Evolutionary conservation across 2,797 vertebrate species (phyloP), one percentile per base, ranked within the genome.

Genomic region (Tinamus major): DNA sequence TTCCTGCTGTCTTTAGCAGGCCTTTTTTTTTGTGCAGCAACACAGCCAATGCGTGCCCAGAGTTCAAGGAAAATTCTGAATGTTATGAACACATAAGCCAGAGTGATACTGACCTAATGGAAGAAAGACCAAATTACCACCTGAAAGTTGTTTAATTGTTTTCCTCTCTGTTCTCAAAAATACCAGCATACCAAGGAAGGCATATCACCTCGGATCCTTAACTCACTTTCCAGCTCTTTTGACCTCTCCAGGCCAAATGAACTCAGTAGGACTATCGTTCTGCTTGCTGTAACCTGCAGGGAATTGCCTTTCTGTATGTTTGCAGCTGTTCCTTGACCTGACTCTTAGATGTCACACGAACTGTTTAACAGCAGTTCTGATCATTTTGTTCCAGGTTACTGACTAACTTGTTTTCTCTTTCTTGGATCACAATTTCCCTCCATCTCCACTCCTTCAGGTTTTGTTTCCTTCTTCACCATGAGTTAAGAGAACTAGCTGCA

Each of bases 51-150:
- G 48, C 78, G 31, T 65, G 55, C 42, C 74, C 17, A 53, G 18
- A 81, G 86, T 69, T 91, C 72, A 72, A 70, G 51, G 27, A 93
- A 87, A 85, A 79, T 74, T 75, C 62, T 77, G 61, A 76, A 81
- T 85, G 19, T 56, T 79, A 76, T 0, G 0, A 89, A 75, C 39
- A 31, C 35, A 39, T 55, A 79, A 91, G 13, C 37, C 53, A 90
- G 12, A 61, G 44, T 44, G 31, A 89, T 35, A 81, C 76, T 74
- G 53, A 77, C 48, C n/a, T 86, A 76, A 77, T 7, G 8, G 56
- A 56, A 84, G 23, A 56, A 86, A 80, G 29, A 79, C 19, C 8
- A 17, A 59, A 15, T 8, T 85, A 59, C 55, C 31, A 46, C 63
- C 56, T 41, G n/a, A 44, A 63, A 85, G 26, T 37, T 89, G 14